Conservation (phyloP, 2,113 vertebrate genomes). For the Ginglymostoma cirratum region DNA sequence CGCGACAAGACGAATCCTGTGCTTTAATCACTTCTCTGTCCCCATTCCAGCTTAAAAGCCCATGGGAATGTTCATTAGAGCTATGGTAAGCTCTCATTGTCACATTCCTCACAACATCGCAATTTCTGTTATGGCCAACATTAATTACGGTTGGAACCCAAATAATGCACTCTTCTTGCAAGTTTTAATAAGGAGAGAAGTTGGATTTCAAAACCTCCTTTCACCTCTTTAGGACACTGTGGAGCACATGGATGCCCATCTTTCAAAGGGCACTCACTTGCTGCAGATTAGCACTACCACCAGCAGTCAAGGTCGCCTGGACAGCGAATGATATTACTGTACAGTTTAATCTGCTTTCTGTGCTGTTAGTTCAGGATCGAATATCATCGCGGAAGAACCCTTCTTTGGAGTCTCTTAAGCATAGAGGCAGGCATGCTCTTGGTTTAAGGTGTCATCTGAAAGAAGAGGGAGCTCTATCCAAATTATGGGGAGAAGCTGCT, state of each 20-base stretch:
- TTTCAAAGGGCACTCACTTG: background rate
- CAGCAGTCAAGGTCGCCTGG: background rate
- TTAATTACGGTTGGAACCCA: background rate
- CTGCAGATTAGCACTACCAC: background rate
- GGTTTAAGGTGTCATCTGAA: background rate
- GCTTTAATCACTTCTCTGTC: conserved; percentile 29
- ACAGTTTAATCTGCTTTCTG: background rate
- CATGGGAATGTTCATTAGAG: conserved; percentile 10
- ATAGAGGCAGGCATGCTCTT: background rate
- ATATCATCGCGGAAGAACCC: background rate
- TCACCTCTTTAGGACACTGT: background rate
- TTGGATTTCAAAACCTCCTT: background rate
- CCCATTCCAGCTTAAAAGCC: background rate
- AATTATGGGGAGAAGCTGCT: background rate
- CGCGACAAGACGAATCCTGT: background rate
- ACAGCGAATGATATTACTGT: background rate
- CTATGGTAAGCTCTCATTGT: background rate
- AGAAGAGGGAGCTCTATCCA: background rate
- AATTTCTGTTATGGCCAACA: background rate
- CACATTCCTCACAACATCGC: background rate
- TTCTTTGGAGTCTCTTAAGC: background rate
- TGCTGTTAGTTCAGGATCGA: background rate
- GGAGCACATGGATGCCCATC: background rate
- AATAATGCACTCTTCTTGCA: background rate
- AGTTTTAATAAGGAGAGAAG: background rate